These are phyloP conservation scores for Nyleta sp. DNA, from an alignment of 2,888 invertebrate genomes.

Conservation along the genomic window DNA sequence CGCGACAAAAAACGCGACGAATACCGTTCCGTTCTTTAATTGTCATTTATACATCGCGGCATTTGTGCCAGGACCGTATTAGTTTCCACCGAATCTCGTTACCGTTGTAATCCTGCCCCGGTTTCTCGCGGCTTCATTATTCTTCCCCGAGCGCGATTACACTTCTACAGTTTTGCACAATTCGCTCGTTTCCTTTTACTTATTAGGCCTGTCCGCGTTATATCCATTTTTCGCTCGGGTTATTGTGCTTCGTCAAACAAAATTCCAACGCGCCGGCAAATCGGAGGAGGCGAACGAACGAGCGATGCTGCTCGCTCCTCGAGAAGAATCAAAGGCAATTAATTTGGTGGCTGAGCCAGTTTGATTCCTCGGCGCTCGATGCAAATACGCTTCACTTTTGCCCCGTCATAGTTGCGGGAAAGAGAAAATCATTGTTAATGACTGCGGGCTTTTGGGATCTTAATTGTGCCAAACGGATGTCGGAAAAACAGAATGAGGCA, in stretches of 20 bases:
- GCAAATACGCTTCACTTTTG: constrained; percentile 30
- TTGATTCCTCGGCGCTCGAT: constrained; percentile 25
- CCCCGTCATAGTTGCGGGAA: constrained; percentile 13
- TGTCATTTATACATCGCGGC: constrained; percentile 33
- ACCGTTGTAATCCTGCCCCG: constrained; percentile 30
- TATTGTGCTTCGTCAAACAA: background rate
- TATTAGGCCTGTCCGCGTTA: constrained; percentile 9
- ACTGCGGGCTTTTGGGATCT: constrained; percentile 7
- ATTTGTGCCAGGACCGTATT: constrained; percentile 37
- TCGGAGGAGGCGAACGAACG: background rate
- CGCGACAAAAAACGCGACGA: background rate
- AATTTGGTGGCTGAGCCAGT: constrained; percentile 17
- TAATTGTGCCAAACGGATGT: constrained; percentile 22
- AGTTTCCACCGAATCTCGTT: constrained; percentile 38
- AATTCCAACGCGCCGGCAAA: background rate
- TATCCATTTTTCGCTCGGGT: constrained; percentile 12
- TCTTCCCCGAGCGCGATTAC: constrained; percentile 24
- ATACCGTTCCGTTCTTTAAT: constrained; percentile 23
- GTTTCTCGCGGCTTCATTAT: constrained; percentile 22
- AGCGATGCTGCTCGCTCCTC: background rate
- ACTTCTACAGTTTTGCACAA: constrained; percentile 21
- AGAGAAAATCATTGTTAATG: constrained; percentile 42
- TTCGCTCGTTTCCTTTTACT: constrained; percentile 22
- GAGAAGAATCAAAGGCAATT: constrained; percentile 15
- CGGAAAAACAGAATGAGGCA: too few species aligned